Evolutionary conservation across 2,888 invertebrate species (phyloP).

Genomic region (Crossocerus cetratus): DNA sequence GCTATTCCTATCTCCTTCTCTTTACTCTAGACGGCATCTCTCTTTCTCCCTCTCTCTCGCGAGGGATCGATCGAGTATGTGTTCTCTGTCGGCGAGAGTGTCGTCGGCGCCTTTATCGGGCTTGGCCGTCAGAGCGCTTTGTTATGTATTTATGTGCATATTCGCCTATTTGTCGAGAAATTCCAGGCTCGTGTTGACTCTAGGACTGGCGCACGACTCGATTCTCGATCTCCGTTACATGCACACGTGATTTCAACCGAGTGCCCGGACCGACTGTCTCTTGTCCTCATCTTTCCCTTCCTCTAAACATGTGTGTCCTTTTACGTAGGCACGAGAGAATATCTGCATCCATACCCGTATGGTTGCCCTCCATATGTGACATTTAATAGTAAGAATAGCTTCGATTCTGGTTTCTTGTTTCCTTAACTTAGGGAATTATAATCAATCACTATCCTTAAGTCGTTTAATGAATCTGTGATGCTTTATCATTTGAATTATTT

Average conservation of each 20-base stretch:
- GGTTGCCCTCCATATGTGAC: no score
- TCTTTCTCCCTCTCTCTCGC: slow-evolving; percentile 3
- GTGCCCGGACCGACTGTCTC: slow-evolving; percentile 46
- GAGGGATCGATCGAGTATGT: slow-evolving; percentile 29
- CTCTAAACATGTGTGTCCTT: slow-evolving; percentile 26
- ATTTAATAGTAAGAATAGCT: no score
- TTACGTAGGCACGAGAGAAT: background rate
- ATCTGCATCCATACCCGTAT: background rate
- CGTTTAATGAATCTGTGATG: no score
- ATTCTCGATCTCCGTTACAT: slow-evolving; percentile 52
- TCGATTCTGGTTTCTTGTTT: no score
- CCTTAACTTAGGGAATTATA: no score
- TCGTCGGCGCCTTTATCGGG: slow-evolving; percentile 48
- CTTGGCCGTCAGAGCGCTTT: slow-evolving; percentile 58
- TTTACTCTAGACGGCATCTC: background rate
- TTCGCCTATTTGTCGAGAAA: slow-evolving; percentile 71
- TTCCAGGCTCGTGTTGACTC: slow-evolving; percentile 67
- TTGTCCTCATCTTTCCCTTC: slow-evolving; percentile 35
- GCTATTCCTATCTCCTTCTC: background rate
- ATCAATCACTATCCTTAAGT: no score
- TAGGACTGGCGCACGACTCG: slow-evolving; percentile 65
- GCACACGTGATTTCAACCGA: slow-evolving; percentile 47
- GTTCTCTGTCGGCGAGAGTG: slow-evolving; percentile 34
- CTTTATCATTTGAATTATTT: no score
- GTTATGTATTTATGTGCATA: slow-evolving; percentile 71